These are phyloP conservation scores for Synergus itoensis DNA, from an alignment of 2,888 invertebrate genomes.

Conservation along the genomic window DNA sequence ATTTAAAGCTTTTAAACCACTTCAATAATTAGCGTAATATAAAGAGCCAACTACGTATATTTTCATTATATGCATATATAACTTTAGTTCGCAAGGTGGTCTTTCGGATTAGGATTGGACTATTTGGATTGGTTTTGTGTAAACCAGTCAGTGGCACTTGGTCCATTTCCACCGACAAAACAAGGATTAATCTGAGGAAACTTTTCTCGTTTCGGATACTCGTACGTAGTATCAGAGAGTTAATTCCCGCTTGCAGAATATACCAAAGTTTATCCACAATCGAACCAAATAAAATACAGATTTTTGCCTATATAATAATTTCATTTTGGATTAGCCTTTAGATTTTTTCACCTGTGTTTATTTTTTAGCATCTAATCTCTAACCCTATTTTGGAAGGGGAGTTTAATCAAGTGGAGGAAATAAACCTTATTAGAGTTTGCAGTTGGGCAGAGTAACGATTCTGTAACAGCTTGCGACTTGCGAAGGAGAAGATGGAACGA, in stretches of 20 bases:
- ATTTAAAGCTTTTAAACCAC: background rate
- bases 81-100: background rate
- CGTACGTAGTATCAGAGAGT: conserved; percentile 58
- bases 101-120: background rate
- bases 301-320: background rate
- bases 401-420: background rate
- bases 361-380: no score
- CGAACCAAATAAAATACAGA: background rate
- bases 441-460: background rate
- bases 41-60: background rate
- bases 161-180: conserved; percentile 67
- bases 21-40: background rate
- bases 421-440: background rate
- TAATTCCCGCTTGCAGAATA: conserved; percentile 56
- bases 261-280: conserved; percentile 62
- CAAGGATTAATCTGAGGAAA: conserved; percentile 71
- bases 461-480: background rate
- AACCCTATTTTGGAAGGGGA: background rate
- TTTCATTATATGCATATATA: background rate
- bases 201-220: conserved; percentile 64
- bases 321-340: no score
- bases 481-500: conserved; percentile 43
- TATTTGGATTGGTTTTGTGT: conserved; percentile 54
- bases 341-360: no score
- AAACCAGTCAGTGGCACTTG: conserved; percentile 60